phyloP scores from a whole-genome alignment of 1,140 invertebrate species.

The Pomacea maculata region DNA sequence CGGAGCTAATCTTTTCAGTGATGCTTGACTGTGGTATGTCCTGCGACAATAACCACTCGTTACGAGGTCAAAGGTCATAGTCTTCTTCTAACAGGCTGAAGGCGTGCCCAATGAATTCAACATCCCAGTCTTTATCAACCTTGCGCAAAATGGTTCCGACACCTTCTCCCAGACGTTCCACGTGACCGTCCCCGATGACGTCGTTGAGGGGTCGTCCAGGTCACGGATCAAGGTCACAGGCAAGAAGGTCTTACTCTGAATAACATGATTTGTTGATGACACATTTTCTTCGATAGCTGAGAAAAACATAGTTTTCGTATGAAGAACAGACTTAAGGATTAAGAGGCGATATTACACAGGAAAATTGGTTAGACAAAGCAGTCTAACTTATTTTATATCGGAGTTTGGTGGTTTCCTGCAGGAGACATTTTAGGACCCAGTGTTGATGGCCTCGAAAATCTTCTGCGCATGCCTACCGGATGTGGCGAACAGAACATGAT shows the following conservation, averaged over 20 bases:
- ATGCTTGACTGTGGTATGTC: no score
- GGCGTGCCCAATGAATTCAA: background rate
- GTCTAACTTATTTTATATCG: no score
- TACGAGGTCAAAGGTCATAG: no score
- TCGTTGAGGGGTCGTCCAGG: constrained; percentile 46
- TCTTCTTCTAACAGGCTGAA: background rate
- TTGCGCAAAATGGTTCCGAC: background rate
- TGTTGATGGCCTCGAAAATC: constrained; percentile 62
- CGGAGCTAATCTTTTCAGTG: no score
- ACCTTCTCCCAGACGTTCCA: background rate
- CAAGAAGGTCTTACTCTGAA: background rate
- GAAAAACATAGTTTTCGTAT: no score
- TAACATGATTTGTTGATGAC: no score
- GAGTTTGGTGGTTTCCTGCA: constrained; percentile 2
- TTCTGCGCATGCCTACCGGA: constrained; percentile 84
- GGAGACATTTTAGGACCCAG: constrained; percentile 56
- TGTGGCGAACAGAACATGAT: constrained; percentile 96
- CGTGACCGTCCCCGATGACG: constrained; percentile 31
- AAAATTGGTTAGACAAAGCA: no score
- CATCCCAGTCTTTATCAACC: background rate
- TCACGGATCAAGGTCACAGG: constrained; percentile 42
- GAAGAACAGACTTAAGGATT: no score
- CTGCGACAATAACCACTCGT: no score
- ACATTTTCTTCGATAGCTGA: no score
- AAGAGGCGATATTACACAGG: no score